Evolutionary conservation across 1,140 invertebrate species (phyloP).

Genomic region (Scylla paramamosain): DNA sequence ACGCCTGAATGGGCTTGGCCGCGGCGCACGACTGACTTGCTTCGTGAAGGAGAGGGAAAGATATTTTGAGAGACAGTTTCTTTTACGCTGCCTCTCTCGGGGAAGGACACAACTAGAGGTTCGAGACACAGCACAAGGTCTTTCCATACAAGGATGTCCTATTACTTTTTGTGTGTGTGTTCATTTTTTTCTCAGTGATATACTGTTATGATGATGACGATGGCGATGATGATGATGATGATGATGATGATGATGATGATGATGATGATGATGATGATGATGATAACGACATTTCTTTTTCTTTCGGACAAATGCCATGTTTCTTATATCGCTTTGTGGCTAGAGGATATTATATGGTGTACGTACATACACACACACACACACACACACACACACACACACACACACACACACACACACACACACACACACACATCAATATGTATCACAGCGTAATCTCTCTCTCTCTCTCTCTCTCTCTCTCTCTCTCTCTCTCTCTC

Average conservation of each 20-base stretch:
- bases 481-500: background rate
- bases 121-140: background rate
- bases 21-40: background rate
- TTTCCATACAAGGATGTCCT: background rate
- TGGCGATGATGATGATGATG: background rate
- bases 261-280: background rate
- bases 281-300: background rate
- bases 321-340: background rate
- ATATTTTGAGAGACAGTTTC: slow-evolving; percentile 23
- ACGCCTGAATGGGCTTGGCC: background rate
- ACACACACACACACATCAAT: slow-evolving; percentile 24
- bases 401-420: background rate
- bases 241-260: background rate
- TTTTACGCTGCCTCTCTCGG: background rate
- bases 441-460: background rate
- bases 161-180: background rate
- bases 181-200: background rate
- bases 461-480: background rate
- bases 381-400: slow-evolving; percentile 45
- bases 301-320: background rate
- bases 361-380: slow-evolving; percentile 48
- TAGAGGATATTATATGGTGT: slow-evolving; percentile 46
- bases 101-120: background rate
- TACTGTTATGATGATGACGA: background rate
- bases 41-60: background rate